Evolutionary conservation across 2,888 invertebrate species (phyloP).

Genomic region (Mythimna pallens): DNA sequence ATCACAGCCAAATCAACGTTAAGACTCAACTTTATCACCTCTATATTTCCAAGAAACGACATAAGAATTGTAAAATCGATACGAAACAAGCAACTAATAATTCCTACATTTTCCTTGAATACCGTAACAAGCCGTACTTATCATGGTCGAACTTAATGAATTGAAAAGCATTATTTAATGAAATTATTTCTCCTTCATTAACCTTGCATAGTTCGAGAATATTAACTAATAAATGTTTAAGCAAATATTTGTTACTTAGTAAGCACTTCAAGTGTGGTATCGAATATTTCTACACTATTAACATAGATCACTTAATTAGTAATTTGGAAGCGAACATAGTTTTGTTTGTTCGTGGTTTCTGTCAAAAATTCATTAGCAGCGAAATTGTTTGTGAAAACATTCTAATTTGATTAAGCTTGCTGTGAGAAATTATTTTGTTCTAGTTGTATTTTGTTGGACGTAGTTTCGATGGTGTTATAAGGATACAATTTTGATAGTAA

Average conservation of each 20-base stretch:
- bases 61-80: neutral
- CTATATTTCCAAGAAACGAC: no score
- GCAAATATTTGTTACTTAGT: constrained; percentile 21
- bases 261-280: constrained; percentile 3
- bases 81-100: neutral
- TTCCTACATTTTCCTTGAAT: neutral
- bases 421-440: constrained; percentile 5
- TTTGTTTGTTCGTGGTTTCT: constrained; percentile 29
- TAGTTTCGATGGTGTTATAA: constrained; percentile 4
- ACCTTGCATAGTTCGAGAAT: constrained; percentile 41
- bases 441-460: constrained; percentile 13
- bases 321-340: constrained; percentile 11
- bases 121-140: neutral
- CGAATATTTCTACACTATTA: constrained; percentile 33
- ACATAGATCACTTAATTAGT: constrained; percentile 44
- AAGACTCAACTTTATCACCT: neutral
- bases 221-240: constrained; percentile 14
- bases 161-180: constrained; percentile 25
- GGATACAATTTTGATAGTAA: no score
- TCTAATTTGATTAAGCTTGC: constrained; percentile 30
- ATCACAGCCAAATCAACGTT: neutral
- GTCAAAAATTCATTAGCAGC: constrained; percentile 52
- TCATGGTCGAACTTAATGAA: constrained; percentile 1
- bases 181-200: constrained; percentile 33
- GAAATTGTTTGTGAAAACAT: constrained; percentile 49